A percentile compares a stretch with the other conserved stretches of the same genome.
Conservation (phyloP, 2,888 invertebrate species). For the Anthrax anthrax region DNA sequence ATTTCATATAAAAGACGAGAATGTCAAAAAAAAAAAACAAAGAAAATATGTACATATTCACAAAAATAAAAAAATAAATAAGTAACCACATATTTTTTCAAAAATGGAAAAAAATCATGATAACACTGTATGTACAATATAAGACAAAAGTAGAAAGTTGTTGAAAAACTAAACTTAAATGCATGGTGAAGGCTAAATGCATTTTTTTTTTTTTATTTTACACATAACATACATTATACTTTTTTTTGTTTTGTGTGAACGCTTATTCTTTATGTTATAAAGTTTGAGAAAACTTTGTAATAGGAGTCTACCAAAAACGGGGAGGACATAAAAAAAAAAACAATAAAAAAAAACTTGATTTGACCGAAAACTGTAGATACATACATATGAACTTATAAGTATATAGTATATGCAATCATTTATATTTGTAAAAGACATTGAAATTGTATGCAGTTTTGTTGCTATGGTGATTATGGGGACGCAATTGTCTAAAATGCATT, state of each 20-base stretch:
- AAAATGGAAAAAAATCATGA: too few relatives aligned
- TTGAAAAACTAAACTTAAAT: conserved; percentile 1
- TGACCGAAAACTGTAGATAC: background rate
- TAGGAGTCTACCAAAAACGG: background rate
- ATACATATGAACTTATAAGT: too few relatives aligned
- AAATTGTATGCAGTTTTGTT: too few relatives aligned
- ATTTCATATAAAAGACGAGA: background rate
- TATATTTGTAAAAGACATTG: too few relatives aligned
- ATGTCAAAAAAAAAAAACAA: background rate
- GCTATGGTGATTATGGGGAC: too few relatives aligned
- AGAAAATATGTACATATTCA: background rate
- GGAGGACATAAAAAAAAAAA: background rate
- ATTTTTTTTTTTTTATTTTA: background rate
- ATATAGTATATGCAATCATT: too few relatives aligned
- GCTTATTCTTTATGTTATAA: background rate
- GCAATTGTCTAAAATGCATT: too few relatives aligned
- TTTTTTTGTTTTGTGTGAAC: too few relatives aligned
- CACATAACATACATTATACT: background rate
- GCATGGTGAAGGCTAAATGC: background rate
- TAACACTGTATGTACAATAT: too few relatives aligned
- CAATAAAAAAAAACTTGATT: background rate
- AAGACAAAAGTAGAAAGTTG: conserved; percentile 7
- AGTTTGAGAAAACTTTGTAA: background rate
- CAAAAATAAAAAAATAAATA: background rate
- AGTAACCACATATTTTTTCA: background rate